A percentile compares a stretch with the other conserved stretches of the same genome.
Conservation (phyloP, 1,140 invertebrate species). For the Laupala kohalensis region DNA sequence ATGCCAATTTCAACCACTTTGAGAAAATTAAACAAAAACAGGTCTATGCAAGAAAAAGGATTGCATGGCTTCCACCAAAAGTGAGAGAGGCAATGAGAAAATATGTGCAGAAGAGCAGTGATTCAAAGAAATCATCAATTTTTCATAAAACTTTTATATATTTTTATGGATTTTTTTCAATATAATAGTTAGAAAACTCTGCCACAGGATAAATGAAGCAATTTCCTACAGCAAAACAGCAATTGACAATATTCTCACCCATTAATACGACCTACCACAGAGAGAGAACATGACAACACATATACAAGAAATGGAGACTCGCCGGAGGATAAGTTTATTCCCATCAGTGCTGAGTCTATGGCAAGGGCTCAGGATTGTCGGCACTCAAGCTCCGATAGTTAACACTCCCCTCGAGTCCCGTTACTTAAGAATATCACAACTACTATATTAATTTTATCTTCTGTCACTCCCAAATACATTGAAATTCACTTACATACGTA, state of each 20-base stretch:
- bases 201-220: neutral
- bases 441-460: neutral
- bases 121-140: no score
- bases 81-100: no score
- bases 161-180: neutral
- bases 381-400: neutral
- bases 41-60: no score
- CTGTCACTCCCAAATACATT: neutral
- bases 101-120: no score
- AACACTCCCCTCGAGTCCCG: neutral
- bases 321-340: neutral
- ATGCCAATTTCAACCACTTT: no score
- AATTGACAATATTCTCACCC: neutral
- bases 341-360: constrained; percentile 1
- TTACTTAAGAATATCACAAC: no score
- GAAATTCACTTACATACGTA: neutral
- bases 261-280: neutral
- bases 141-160: no score
- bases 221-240: neutral
- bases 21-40: no score
- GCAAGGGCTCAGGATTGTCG: constrained; percentile 7
- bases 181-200: neutral
- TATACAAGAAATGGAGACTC: neutral
- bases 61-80: no score
- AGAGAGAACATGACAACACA: neutral